phyloP scores from a whole-genome alignment of 92 coral and sea anemone genomes.

The Phenganax stokvisi region DNA sequence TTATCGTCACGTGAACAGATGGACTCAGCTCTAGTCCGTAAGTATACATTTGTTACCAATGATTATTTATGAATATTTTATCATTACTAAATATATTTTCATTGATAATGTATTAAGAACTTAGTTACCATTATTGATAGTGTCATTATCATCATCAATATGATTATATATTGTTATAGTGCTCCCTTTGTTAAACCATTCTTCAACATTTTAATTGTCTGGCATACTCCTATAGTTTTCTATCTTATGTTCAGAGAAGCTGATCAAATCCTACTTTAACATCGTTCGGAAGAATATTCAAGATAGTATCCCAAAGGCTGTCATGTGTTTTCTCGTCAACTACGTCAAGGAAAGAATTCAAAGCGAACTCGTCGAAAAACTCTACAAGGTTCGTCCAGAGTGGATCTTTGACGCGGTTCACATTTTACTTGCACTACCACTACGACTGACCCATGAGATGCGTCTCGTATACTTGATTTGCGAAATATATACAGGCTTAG shows the following conservation, averaged over 20 bases:
- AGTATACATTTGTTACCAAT: conserved; percentile 32
- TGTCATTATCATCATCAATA: too few species aligned
- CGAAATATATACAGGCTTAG: background rate
- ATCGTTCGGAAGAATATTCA: conserved; percentile 93
- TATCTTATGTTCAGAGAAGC: conserved; percentile 60
- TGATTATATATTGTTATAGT: too few species aligned
- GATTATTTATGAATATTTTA: background rate
- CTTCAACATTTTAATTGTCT: background rate
- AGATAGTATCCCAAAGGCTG: conserved; percentile 97
- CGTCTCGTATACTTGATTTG: background rate
- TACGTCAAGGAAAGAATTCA: conserved; percentile 89
- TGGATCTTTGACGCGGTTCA: background rate
- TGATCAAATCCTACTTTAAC: conserved; percentile 87
- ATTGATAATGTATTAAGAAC: too few species aligned
- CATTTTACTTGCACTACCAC: too few species aligned
- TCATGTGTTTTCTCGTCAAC: conserved; percentile 95
- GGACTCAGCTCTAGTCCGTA: conserved; percentile 91
- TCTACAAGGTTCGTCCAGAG: conserved; percentile 65
- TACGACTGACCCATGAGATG: too few species aligned
- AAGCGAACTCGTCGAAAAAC: conserved; percentile 98
- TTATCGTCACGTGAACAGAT: conserved; percentile 92
- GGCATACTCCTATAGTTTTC: background rate
- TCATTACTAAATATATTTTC: too few species aligned
- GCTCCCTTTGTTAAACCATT: background rate
- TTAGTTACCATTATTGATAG: too few species aligned